phyloP scores from a whole-genome alignment of 2,797 vertebrate species.

The Champsocephalus gunnari region DNA sequence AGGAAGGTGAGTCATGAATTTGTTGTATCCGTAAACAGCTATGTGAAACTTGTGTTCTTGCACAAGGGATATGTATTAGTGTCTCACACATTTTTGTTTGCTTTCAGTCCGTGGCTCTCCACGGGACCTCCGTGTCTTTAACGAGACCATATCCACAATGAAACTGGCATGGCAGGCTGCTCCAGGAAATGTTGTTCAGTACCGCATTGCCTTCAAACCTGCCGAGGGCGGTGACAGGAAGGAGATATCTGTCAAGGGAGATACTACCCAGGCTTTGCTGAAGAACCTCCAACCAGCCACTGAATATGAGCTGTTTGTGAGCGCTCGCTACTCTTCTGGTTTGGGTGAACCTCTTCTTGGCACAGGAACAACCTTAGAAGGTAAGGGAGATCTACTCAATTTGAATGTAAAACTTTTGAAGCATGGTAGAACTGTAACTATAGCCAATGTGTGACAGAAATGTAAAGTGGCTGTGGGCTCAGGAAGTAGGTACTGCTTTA shows the following conservation, averaged over 20 bases:
- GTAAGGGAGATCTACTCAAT: slow-evolving; percentile 79
- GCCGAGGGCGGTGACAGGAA: slow-evolving; percentile 89
- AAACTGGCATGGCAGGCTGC: slow-evolving; percentile 91
- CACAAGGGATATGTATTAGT: not conserved
- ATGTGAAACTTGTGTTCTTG: not conserved
- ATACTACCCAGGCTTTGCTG: slow-evolving; percentile 86
- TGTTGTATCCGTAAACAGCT: not conserved
- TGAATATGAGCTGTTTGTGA: slow-evolving; percentile 92
- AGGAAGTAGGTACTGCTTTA: slow-evolving; percentile 13
- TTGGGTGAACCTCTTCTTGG: slow-evolving; percentile 91
- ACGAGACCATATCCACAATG: slow-evolving; percentile 92
- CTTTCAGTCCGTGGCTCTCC: slow-evolving; percentile 91
- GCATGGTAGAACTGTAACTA: slow-evolving; percentile 2
- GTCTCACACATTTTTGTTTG: slow-evolving; percentile 28
- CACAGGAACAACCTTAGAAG: slow-evolving; percentile 95
- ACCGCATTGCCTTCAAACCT: slow-evolving; percentile 90
- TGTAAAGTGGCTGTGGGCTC: slow-evolving; percentile 21
- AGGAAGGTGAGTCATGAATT: slow-evolving; percentile 80
- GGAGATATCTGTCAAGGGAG: slow-evolving; percentile 89
- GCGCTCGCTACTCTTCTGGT: slow-evolving; percentile 91
- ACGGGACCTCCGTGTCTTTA: slow-evolving; percentile 90
- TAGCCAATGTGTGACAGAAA: slow-evolving; percentile 27
- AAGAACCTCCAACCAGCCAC: slow-evolving; percentile 89
- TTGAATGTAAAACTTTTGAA: slow-evolving; percentile 18
- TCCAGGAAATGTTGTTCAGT: slow-evolving; percentile 93